Evolutionary conservation across 1,140 invertebrate species (phyloP).

Genomic region (Palaemon carinicauda): DNA sequence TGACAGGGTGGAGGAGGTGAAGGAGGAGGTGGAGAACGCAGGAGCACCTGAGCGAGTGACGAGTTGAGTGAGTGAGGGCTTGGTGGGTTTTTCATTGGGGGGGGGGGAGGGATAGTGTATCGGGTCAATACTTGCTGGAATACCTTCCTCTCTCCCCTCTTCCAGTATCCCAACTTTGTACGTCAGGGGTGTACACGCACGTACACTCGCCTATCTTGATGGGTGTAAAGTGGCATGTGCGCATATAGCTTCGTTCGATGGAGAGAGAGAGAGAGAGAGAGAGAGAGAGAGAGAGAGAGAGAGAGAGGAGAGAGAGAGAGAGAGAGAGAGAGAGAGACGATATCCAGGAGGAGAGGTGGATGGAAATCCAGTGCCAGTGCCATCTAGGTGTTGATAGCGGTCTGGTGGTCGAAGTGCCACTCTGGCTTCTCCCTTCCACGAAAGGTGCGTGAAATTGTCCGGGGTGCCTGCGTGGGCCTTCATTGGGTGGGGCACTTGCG

Average conservation of each 20-base stretch:
- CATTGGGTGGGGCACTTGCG: no score
- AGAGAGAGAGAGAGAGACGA: constrained; percentile 9
- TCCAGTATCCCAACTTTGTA: neutral
- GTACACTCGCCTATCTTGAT: neutral
- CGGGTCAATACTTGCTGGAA: neutral
- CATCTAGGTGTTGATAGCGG: no score
- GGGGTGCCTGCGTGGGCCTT: no score
- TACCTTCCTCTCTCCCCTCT: neutral
- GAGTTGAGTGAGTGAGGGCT: no score
- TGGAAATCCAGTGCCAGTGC: no score
- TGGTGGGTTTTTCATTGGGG: neutral
- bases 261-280: neutral
- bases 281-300: constrained; percentile 20
- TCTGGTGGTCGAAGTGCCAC: neutral
- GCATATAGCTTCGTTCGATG: neutral
- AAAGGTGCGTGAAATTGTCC: no score
- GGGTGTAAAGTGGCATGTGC: no score
- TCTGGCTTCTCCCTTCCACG: neutral
- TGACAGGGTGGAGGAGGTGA: no score
- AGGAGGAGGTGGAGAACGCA: no score
- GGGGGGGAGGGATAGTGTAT: neutral
- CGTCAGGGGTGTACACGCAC: neutral
- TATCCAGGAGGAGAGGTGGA: neutral
- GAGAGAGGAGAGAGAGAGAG: constrained; percentile 30
- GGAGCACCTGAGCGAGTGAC: no score